Percentiles rank a stretch among this genome's conserved stretches.
phyloP scores from a whole-genome alignment of 2,113 vertebrate genomes.

The Prunella fulvescens region DNA sequence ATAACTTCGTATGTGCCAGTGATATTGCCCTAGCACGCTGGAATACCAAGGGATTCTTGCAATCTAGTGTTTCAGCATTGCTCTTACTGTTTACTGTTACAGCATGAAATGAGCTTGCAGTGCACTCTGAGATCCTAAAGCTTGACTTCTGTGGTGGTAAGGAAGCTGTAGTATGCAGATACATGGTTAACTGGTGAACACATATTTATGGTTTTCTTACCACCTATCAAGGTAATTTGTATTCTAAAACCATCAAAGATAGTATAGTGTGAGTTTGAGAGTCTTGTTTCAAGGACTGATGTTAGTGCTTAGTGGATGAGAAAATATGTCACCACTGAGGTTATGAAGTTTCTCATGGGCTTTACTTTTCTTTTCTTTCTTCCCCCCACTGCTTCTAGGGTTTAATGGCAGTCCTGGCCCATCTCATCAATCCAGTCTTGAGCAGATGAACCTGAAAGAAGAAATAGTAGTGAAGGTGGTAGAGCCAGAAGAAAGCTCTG shows the following conservation, averaged over 20 bases:
- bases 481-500: conserved; percentile 65
- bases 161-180: neutral
- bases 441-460: conserved; percentile 63
- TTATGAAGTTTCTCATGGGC: neutral
- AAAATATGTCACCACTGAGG: neutral
- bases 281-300: neutral
- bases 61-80: neutral
- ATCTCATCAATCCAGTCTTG: conserved; percentile 41
- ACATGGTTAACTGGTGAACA: neutral
- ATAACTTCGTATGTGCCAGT: accelerated
- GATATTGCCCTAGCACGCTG: accelerated
- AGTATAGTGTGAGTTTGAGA: neutral
- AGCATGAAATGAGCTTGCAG: neutral
- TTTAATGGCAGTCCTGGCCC: conserved; percentile 58
- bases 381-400: neutral
- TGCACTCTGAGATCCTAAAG: neutral
- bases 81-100: neutral
- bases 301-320: neutral
- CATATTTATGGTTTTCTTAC: neutral
- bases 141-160: neutral
- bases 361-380: neutral
- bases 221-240: accelerated
- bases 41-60: neutral
- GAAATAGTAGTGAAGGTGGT: conserved; percentile 71
- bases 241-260: neutral